phyloP scores from a whole-genome alignment of 2,797 vertebrate species.

The Arctocebus calabarensis region DNA sequence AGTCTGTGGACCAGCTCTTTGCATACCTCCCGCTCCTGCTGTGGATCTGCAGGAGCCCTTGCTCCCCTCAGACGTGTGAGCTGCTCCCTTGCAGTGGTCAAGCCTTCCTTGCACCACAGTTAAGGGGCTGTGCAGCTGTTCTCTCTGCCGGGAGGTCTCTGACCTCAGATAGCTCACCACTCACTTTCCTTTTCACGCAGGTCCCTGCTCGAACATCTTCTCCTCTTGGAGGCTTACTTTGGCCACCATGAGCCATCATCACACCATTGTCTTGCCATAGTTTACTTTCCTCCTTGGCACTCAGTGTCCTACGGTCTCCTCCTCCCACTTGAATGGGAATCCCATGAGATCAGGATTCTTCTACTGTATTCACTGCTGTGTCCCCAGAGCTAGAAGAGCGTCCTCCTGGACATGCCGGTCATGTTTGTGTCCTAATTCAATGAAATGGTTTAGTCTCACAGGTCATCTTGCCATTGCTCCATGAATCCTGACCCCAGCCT shows the following conservation, averaged over 20 bases:
- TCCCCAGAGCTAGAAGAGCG: not conserved
- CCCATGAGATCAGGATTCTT: not conserved
- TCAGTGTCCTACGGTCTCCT: not conserved
- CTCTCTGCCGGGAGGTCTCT: not conserved
- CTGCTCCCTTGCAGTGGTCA: rapidly evolving
- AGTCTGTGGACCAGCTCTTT: too few relatives aligned
- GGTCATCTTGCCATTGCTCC: not conserved
- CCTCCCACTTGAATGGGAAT: not conserved
- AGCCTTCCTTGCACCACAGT: too few relatives aligned
- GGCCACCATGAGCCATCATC: not conserved
- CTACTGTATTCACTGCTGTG: not conserved
- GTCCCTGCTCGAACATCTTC: not conserved
- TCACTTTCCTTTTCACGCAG: not conserved
- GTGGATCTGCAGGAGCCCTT: not conserved
- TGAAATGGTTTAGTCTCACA: not conserved
- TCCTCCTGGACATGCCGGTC: not conserved
- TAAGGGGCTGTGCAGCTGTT: not conserved
- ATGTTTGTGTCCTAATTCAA: not conserved
- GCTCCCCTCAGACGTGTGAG: not conserved
- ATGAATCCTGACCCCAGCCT: not conserved
- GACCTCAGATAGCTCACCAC: rapidly evolving
- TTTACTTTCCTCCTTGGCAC: not conserved
- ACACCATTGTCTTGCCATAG: not conserved
- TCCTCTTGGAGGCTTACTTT: not conserved
- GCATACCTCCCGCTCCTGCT: too few relatives aligned